Evolutionary conservation across 2,113 vertebrate genomes (phyloP).

Genomic region (Myotis davidii): DNA sequence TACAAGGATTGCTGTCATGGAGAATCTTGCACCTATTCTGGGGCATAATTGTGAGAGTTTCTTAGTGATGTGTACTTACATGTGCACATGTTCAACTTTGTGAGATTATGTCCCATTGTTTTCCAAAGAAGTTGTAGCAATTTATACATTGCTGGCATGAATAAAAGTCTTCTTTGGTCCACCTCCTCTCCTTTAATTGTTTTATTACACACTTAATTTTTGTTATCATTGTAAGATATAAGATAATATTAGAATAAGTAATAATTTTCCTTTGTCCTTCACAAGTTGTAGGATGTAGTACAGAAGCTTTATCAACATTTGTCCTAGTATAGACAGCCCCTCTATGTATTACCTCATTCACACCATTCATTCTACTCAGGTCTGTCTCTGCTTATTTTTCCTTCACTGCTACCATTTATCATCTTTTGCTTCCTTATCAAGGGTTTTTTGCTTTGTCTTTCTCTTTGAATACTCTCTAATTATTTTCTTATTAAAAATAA

Average conservation of each 20-base stretch:
- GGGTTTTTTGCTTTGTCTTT: not conserved
- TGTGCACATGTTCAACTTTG: not conserved
- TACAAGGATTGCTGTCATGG: not conserved
- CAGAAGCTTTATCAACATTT: not conserved
- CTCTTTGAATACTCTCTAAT: slow-evolving; percentile 8
- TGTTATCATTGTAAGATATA: not conserved
- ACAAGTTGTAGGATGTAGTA: not conserved
- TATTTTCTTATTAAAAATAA: slow-evolving; percentile 37
- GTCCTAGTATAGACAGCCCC: not conserved
- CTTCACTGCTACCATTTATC: not conserved
- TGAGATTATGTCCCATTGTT: slow-evolving; percentile 21
- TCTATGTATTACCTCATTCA: not conserved
- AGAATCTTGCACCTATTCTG: not conserved
- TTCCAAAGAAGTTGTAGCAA: not conserved
- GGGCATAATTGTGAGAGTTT: slow-evolving; percentile 33
- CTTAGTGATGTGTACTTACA: not conserved
- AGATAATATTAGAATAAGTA: slow-evolving; percentile 26
- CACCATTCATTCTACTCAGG: not conserved
- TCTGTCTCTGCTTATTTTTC: slow-evolving; percentile 4
- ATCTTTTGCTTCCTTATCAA: not conserved
- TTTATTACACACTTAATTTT: slow-evolving; percentile 32
- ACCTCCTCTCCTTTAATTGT: not conserved
- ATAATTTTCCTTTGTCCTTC: not conserved
- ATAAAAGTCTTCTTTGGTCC: not conserved
- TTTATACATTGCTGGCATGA: not conserved